Evolutionary conservation across 2,797 vertebrate species (phyloP).

Genomic region (Glyptemys insculpta): DNA sequence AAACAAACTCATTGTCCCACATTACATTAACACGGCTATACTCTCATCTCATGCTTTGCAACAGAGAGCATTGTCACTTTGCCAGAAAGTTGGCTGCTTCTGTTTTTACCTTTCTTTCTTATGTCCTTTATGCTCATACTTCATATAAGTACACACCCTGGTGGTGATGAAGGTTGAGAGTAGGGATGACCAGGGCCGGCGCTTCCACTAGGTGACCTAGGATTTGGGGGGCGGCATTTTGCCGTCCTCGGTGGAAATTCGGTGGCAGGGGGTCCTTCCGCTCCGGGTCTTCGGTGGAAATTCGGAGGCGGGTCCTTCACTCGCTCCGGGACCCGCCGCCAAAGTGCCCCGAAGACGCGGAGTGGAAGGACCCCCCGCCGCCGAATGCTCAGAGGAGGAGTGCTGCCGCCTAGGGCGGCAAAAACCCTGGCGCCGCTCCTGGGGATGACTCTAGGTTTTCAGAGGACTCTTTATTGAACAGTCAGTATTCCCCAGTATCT

Average conservation of each 20-base stretch:
- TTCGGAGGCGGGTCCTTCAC: too few relatives aligned
- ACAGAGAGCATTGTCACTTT: background rate
- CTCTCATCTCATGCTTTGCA: background rate
- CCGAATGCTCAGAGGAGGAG: too few relatives aligned
- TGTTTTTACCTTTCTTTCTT: background rate
- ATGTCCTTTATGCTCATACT: background rate
- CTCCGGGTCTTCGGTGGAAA: too few relatives aligned
- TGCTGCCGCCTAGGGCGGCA: too few relatives aligned
- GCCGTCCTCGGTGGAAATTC: too few relatives aligned
- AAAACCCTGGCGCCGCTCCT: too few relatives aligned
- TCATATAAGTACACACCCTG: background rate
- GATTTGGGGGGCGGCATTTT: too few relatives aligned
- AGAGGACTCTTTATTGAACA: background rate
- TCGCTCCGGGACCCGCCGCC: too few relatives aligned
- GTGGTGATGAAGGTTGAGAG: background rate
- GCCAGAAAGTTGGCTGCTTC: background rate
- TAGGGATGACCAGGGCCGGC: background rate
- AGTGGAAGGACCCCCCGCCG: too few relatives aligned
- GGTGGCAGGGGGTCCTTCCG: too few relatives aligned
- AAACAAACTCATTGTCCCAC: background rate
- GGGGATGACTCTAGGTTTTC: background rate
- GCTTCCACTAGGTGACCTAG: too few relatives aligned
- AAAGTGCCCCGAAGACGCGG: too few relatives aligned
- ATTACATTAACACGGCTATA: background rate
- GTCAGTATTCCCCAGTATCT: background rate